These are phyloP conservation scores for Noctua fimbriata DNA, from an alignment of 2,888 invertebrate species.

Conservation along the genomic window DNA sequence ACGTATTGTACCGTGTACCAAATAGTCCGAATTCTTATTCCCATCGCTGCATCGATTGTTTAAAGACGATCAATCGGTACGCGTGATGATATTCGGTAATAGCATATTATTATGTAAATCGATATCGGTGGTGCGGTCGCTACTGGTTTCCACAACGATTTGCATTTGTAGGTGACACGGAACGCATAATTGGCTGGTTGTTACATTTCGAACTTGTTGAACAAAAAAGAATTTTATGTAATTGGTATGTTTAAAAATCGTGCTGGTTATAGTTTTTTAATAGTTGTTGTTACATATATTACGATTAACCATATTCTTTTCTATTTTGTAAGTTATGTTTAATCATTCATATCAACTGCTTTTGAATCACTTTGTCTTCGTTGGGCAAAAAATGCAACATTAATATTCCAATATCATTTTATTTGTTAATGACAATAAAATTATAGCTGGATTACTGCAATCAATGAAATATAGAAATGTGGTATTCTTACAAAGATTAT, in stretches of 20 bases:
- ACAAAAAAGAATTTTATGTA: conserved; percentile 38
- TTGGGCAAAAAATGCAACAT: background rate
- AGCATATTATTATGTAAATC: conserved; percentile 62
- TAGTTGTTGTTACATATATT: background rate
- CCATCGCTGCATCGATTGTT: conserved; percentile 41
- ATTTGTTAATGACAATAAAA: background rate
- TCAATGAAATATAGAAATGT: background rate
- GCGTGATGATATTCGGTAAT: conserved; percentile 66
- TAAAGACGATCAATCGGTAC: conserved; percentile 51
- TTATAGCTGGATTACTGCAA: background rate
- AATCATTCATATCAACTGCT: background rate
- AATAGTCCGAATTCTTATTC: conserved; percentile 37
- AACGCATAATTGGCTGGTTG: conserved; percentile 49
- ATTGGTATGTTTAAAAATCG: conserved; percentile 21
- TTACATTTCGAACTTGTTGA: conserved; percentile 30
- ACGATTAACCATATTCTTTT: conserved; percentile 7
- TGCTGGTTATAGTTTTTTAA: background rate
- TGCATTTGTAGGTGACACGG: conserved; percentile 57
- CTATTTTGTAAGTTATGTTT: background rate
- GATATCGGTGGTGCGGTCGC: conserved; percentile 40
- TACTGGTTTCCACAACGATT: conserved; percentile 54
- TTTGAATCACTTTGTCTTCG: background rate
- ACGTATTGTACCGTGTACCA: too few relatives aligned
- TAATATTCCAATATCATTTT: background rate
- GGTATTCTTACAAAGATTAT: conserved; percentile 8